Evolutionary conservation across 2,888 invertebrate genomes (phyloP).

Genomic region (Embidobia sp.): DNA sequence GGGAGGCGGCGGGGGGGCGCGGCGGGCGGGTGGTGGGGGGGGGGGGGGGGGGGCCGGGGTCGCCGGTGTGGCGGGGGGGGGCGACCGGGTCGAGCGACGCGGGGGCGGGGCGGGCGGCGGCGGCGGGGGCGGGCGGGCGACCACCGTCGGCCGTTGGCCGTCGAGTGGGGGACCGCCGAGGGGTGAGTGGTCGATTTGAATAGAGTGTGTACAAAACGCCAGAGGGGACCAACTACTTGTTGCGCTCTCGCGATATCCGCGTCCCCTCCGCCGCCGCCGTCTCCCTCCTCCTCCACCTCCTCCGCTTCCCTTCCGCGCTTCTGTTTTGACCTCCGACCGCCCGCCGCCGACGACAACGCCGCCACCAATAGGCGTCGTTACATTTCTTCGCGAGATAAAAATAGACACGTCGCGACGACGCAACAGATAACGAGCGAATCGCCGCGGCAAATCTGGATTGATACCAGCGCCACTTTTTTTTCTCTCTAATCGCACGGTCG

Average conservation of each 20-base stretch:
- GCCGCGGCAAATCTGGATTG: conserved; percentile 32
- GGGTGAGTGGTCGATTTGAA: conserved; percentile 61
- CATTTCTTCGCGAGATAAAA: conserved; percentile 64
- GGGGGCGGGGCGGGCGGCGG: conserved; percentile 32
- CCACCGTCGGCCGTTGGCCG: background rate
- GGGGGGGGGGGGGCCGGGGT: no score
- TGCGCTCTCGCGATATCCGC: conserved; percentile 71
- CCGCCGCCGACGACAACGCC: conserved; percentile 32
- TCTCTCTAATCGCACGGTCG: no score
- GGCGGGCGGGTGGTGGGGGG: no score
- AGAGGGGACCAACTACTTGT: conserved; percentile 77
- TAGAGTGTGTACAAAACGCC: conserved; percentile 70
- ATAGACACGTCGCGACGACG: conserved; percentile 77
- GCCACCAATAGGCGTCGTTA: conserved; percentile 45
- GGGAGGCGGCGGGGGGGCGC: conserved; percentile 19
- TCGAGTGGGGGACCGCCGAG: conserved; percentile 4
- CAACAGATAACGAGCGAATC: conserved; percentile 75
- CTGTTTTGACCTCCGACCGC: conserved; percentile 55
- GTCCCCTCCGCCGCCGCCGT: no score
- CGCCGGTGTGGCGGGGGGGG: no score
- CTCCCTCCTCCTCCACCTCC: conserved; percentile 17
- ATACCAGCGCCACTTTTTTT: conserved; percentile 20
- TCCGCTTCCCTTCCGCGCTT: conserved; percentile 22
- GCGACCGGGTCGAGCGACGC: background rate
- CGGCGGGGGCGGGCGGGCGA: conserved; percentile 6